Base-by-base conservation (phyloP, 2,113 vertebrate species). In the Chamaea fasciata region DNA sequence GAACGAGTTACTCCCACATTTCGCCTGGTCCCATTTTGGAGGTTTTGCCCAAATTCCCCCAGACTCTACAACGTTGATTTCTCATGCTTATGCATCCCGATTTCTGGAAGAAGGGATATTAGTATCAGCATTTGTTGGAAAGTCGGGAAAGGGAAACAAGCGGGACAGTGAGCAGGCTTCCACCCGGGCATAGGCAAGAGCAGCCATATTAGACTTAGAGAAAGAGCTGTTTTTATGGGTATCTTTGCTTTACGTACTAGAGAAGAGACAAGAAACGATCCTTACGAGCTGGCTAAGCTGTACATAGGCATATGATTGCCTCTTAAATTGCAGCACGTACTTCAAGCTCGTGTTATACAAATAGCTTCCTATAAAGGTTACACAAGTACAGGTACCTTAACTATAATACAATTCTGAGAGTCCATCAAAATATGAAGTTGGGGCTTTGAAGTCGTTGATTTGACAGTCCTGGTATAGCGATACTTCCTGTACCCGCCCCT, bases 401-500 rank as follows among this genome's bases (percentile, higher is more conserved):
- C 41, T 88, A 59, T 8, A 78, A 59, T 7, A 22, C 69, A 53
- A 8, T 56, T 93, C 35, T 13, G 53, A 73, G 19, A 75, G 37
- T 55, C 77, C n/a, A 82, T 55, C 59, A 68, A 83, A 96, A 95
- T 94, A 92, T 55, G 49, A 94, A 83, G 69, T 53, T 68, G 16
- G 23, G 56, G 68, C 39, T 97, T 89, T 88, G 76, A 94, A 87
- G 88, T 85, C 39, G 23, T 78, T 90, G 84, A 81, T 95, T 93
- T 96, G 95, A 92, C 88, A 89, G 69, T 44, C 56, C 42, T 30
- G 2, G 53, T 87, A 81, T 15, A 93, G 92, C 15, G 37, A 92
- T 92, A 95, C 92, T 97, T 96, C 95, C 95, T 95, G 94, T 94
- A 64, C 62, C 90, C 88, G 44, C 92, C 96, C 87, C 90, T 65